phyloP scores from a whole-genome alignment of 2,113 vertebrate species.

The Zingel zingel region DNA sequence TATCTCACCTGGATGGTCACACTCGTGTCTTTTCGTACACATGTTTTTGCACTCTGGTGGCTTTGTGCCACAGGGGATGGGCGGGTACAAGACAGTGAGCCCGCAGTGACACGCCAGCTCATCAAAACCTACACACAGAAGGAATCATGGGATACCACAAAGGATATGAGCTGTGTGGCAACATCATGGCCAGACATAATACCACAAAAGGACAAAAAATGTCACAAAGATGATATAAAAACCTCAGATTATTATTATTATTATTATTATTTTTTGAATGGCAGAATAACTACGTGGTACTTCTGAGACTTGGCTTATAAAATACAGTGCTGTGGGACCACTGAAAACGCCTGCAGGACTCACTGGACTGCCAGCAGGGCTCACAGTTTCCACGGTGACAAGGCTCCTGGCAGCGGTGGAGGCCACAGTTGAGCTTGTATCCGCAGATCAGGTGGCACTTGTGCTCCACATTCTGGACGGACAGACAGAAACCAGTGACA shows the following conservation, averaged over 20 bases:
- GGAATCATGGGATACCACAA: background rate
- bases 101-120: conserved; percentile 97
- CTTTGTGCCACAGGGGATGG: conserved; percentile 94
- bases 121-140: conserved; percentile 90
- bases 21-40: conserved; percentile 93
- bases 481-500: conserved; percentile 17
- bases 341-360: conserved; percentile 69
- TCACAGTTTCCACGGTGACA: conserved; percentile 98
- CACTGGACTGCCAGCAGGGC: conserved; percentile 98
- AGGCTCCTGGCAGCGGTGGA: conserved; percentile 96
- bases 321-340: background rate
- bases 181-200: conserved; percentile 16
- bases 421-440: conserved; percentile 96
- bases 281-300: conserved; percentile 1
- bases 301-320: conserved; percentile 25
- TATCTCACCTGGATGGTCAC: conserved; percentile 93
- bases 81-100: conserved; percentile 93
- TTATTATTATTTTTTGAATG: background rate
- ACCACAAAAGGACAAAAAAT: background rate
- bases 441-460: conserved; percentile 95
- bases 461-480: conserved; percentile 89
- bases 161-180: background rate
- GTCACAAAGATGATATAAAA: background rate
- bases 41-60: conserved; percentile 95
- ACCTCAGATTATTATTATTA: background rate